phyloP scores from a whole-genome alignment of 2,113 vertebrate genomes.

The Cisticola juncidis region DNA sequence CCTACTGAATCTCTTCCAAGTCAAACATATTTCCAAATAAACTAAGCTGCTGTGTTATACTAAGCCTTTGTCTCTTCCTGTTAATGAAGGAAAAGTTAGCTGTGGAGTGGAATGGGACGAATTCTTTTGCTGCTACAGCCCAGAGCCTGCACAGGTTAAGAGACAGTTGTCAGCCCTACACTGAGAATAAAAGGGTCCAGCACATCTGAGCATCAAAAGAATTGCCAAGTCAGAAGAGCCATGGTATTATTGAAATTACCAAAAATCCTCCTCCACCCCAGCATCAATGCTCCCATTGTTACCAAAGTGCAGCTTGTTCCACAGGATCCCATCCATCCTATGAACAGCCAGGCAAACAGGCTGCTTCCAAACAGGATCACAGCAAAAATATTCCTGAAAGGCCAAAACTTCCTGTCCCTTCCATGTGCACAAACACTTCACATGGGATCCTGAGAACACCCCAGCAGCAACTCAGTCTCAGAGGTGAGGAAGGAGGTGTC shows the following conservation, averaged over 20 bases:
- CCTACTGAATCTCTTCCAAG: background rate
- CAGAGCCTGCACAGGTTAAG: background rate
- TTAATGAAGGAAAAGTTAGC: background rate
- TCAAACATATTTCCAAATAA: slow-evolving; percentile 24
- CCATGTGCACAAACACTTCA: background rate
- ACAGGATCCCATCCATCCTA: background rate
- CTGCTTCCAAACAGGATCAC: background rate
- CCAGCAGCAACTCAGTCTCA: background rate
- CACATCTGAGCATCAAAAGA: background rate
- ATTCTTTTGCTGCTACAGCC: background rate
- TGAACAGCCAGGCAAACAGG: background rate
- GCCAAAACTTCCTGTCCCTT: background rate
- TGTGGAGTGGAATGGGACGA: background rate
- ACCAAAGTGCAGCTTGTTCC: background rate
- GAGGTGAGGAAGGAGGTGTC: background rate
- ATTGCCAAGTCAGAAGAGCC: background rate
- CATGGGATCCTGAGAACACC: background rate
- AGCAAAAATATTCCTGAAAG: background rate
- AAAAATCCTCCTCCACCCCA: too few species aligned
- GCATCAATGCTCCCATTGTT: background rate
- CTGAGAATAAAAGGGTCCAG: background rate
- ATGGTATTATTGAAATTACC: background rate
- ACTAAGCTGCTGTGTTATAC: slow-evolving; percentile 40
- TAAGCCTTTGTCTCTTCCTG: background rate
- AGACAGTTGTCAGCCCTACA: background rate